A percentile compares a stretch with the other conserved stretches of the same genome.
phyloP scores from a whole-genome alignment of 2,797 vertebrate species.

The Artibeus jamaicensis region DNA sequence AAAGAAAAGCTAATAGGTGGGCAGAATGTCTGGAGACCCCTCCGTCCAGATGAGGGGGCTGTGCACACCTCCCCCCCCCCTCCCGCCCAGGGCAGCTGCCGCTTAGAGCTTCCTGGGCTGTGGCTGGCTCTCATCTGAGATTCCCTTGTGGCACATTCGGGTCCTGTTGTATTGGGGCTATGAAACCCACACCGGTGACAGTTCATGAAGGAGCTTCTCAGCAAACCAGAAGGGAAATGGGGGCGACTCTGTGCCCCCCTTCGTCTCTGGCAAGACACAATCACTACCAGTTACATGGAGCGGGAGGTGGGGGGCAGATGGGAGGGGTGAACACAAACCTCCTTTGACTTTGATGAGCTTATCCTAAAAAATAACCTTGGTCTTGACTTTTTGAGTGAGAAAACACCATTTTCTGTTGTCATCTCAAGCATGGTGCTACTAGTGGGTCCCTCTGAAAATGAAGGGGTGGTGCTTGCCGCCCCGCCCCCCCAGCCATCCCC shows the following conservation, averaged over 20 bases:
- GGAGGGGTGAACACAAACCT: neutral
- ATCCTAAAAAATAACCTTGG: neutral
- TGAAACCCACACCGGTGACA: constrained; percentile 14
- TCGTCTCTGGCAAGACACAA: neutral
- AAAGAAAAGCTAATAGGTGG: constrained; percentile 63
- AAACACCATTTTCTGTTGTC: neutral
- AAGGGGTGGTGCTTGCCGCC: neutral
- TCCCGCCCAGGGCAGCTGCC: too few species aligned
- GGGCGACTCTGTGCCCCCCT: neutral
- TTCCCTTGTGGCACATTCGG: too few species aligned
- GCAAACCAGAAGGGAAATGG: neutral
- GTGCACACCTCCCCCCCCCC: accelerated
- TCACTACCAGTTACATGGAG: neutral
- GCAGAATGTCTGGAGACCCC: neutral
- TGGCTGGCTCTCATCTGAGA: too few species aligned
- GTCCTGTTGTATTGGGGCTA: constrained; percentile 13
- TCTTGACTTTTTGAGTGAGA: neutral
- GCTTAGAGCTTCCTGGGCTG: too few species aligned
- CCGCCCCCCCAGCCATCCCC: neutral
- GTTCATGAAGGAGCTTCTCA: neutral
- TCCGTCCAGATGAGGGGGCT: neutral
- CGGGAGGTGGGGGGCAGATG: neutral
- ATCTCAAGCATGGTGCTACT: neutral
- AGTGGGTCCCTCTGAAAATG: neutral
- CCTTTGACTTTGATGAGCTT: neutral